Evolutionary conservation across 2,888 invertebrate species (phyloP).

Genomic region (Stegophylla sp.): DNA sequence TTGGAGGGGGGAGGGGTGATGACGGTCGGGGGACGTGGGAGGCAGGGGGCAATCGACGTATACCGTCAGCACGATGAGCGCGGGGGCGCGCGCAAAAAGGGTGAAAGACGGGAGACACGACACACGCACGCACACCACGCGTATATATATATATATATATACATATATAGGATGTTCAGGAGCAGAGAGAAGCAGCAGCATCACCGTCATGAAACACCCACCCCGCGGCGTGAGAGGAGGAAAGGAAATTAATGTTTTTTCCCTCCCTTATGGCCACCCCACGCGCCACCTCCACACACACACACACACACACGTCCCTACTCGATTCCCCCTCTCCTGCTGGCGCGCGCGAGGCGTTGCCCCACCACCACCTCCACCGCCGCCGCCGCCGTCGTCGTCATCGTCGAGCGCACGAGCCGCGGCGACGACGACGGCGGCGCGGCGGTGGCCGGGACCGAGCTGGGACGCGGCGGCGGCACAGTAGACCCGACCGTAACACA

Average conservation of each 20-base stretch:
- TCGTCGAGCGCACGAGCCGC: slow-evolving; percentile 14
- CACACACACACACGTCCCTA: too few species aligned
- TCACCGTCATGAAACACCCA: not conserved
- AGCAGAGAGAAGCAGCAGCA: not conserved
- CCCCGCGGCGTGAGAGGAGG: not conserved
- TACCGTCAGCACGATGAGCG: too few species aligned
- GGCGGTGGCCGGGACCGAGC: slow-evolving; percentile 16
- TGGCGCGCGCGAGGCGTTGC: slow-evolving; percentile 5
- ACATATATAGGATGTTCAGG: not conserved
- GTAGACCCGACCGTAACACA: slow-evolving; percentile 11
- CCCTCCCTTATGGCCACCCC: not conserved
- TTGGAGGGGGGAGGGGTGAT: too few species aligned
- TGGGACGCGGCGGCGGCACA: not conserved
- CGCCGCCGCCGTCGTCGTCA: not conserved
- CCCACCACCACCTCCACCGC: not conserved
- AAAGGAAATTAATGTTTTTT: slow-evolving; percentile 18
- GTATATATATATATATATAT: too few species aligned
- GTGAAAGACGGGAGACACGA: too few species aligned
- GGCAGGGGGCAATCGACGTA: too few species aligned
- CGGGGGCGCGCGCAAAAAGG: too few species aligned
- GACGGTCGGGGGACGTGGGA: too few species aligned
- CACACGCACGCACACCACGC: too few species aligned
- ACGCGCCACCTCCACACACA: not conserved
- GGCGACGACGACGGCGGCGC: not conserved
- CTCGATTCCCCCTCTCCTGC: not conserved